Conservation (phyloP, 2,888 invertebrate genomes). For the Nineta flava region DNA sequence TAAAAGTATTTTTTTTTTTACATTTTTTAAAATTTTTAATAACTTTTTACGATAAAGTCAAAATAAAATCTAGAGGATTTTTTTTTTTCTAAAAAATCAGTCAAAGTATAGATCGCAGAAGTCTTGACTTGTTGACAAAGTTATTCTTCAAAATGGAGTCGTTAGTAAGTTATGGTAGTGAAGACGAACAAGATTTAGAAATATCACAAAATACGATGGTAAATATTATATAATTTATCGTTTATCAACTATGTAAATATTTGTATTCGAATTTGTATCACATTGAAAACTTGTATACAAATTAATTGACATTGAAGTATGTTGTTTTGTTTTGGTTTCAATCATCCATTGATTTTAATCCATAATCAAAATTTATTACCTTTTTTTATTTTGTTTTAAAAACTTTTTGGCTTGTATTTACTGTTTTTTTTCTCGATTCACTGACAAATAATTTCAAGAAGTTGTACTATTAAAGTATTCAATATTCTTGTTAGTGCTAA, state of each 20-base stretch:
- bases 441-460: no score
- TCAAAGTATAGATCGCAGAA: no score
- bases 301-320: conserved; percentile 1
- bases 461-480: no score
- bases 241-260: neutral
- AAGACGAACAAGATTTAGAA: conserved; percentile 44
- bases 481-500: no score
- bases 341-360: neutral
- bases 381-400: neutral
- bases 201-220: neutral
- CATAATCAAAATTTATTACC: neutral
- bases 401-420: no score
- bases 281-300: neutral
- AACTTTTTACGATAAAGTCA: no score
- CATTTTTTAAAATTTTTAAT: no score
- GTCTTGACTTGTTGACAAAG: no score
- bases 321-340: neutral
- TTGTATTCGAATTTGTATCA: neutral
- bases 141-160: conserved; percentile 45
- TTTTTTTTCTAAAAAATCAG: no score
- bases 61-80: no score
- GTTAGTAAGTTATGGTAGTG: conserved; percentile 60
- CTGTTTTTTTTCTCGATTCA: no score
- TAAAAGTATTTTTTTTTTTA: no score
- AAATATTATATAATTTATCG: neutral